Percentiles rank a stretch among this genome's conserved stretches.
Conservation (phyloP, 2,888 invertebrate genomes). For the Schrankia costaestrigalis region DNA sequence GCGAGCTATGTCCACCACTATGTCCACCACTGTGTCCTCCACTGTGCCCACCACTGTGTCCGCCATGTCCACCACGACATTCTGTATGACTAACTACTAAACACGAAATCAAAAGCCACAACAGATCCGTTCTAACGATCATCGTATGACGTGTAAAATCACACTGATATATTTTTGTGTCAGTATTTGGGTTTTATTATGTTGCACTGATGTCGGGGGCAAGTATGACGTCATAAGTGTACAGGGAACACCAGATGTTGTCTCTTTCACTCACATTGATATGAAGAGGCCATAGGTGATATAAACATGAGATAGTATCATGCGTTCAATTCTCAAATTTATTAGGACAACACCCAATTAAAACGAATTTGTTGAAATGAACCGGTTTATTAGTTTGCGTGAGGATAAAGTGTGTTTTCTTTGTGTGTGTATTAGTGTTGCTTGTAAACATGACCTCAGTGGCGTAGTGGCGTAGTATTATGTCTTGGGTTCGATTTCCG, state of each 20-base stretch:
- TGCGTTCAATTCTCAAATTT: no score
- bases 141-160: constrained; percentile 39
- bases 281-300: constrained; percentile 37
- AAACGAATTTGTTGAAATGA: no score
- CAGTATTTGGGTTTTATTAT: constrained; percentile 34
- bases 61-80: constrained; percentile 35
- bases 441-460: no score
- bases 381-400: no score
- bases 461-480: no score
- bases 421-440: no score
- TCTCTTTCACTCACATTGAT: constrained; percentile 29
- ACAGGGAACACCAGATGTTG: constrained; percentile 31
- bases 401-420: no score
- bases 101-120: constrained; percentile 53
- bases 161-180: constrained; percentile 30
- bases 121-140: constrained; percentile 55
- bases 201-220: constrained; percentile 22
- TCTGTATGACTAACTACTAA: constrained; percentile 41
- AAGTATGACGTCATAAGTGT: constrained; percentile 34
- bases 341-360: no score
- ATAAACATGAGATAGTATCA: constrained; percentile 32
- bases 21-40: no score
- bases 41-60: constrained; percentile 19
- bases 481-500: no score
- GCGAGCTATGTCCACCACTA: no score